These are phyloP conservation scores for Idris sp. DNA, from an alignment of 1,140 invertebrate species.

Conservation along the genomic window DNA sequence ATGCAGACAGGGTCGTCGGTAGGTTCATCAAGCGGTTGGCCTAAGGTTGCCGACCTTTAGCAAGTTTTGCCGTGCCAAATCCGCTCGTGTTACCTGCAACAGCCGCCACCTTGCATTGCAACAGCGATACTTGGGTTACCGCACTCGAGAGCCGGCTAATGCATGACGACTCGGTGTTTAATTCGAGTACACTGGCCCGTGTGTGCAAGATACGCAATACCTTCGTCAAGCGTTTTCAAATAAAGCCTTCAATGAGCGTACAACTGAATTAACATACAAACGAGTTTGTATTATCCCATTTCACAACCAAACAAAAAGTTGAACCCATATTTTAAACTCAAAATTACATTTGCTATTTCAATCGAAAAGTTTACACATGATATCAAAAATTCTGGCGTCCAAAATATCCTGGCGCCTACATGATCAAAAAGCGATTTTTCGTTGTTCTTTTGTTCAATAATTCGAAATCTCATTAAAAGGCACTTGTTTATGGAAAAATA, in stretches of 20 bases:
- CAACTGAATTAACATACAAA: slow-evolving; percentile 46
- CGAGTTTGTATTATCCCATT: slow-evolving; percentile 28
- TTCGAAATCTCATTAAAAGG: slow-evolving; percentile 61
- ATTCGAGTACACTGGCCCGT: slow-evolving; percentile 56
- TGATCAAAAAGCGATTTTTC: slow-evolving; percentile 19
- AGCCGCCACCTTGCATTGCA: slow-evolving; percentile 55
- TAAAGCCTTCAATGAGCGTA: slow-evolving; percentile 45
- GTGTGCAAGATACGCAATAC: slow-evolving; percentile 61
- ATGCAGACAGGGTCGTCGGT: slow-evolving; percentile 53
- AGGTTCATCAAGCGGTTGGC: slow-evolving; percentile 49
- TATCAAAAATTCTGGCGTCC: neutral
- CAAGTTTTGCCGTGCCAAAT: slow-evolving; percentile 62
- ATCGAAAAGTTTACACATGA: too few relatives aligned
- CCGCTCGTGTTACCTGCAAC: slow-evolving; percentile 65
- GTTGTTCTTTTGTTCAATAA: slow-evolving; percentile 33
- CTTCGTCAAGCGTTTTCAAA: slow-evolving; percentile 41
- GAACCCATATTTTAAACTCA: too few relatives aligned
- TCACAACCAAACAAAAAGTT: too few relatives aligned
- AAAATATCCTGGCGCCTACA: neutral
- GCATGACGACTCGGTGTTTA: slow-evolving; percentile 61
- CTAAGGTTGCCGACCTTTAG: slow-evolving; percentile 64
- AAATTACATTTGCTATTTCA: too few relatives aligned
- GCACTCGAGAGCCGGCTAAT: slow-evolving; percentile 56
- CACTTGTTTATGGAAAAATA: slow-evolving; percentile 52
- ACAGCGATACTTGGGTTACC: slow-evolving; percentile 60